Percentiles rank a stretch among this genome's conserved stretches.
Evolutionary conservation across 2,888 invertebrate genomes (phyloP).

Genomic region (Mystacides longicornis): DNA sequence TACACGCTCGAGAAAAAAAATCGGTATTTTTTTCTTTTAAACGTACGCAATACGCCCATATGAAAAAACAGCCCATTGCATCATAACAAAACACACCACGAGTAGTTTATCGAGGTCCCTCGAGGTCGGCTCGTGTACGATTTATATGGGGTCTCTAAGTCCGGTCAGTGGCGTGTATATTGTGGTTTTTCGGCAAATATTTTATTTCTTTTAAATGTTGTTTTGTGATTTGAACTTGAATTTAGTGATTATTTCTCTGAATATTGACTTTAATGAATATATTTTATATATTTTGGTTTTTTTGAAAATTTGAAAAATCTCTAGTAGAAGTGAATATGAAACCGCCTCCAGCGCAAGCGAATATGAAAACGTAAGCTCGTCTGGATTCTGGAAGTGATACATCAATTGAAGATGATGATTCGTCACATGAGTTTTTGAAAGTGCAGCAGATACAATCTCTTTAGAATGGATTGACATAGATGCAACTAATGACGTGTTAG

Average conservation of each 20-base stretch:
- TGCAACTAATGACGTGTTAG: constrained; percentile 6
- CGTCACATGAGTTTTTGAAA: constrained; percentile 8
- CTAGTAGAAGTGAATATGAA: constrained; percentile 9
- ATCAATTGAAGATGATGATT: constrained; percentile 12
- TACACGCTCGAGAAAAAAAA: constrained; percentile 6
- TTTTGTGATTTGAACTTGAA: neutral
- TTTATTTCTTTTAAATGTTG: neutral
- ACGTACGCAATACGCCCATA: neutral
- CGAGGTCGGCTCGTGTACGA: neutral
- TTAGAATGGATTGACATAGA: constrained; percentile 9
- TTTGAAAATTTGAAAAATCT: constrained; percentile 6
- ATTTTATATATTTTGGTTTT: constrained; percentile 4
- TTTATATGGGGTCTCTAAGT: neutral
- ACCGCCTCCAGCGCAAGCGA: constrained; percentile 4
- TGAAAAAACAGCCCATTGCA: neutral
- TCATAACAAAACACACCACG: neutral
- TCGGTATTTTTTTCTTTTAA: neutral
- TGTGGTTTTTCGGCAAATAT: neutral
- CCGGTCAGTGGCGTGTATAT: neutral
- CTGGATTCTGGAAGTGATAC: constrained; percentile 17
- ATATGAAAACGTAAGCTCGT: constrained; percentile 16
- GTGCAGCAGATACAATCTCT: constrained; percentile 5
- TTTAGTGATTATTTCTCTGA: constrained; percentile 3
- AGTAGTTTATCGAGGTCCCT: neutral
- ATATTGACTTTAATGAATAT: neutral